These are phyloP conservation scores for Carcharodon carcharias DNA, from an alignment of 2,797 vertebrate species.

Conservation along the genomic window DNA sequence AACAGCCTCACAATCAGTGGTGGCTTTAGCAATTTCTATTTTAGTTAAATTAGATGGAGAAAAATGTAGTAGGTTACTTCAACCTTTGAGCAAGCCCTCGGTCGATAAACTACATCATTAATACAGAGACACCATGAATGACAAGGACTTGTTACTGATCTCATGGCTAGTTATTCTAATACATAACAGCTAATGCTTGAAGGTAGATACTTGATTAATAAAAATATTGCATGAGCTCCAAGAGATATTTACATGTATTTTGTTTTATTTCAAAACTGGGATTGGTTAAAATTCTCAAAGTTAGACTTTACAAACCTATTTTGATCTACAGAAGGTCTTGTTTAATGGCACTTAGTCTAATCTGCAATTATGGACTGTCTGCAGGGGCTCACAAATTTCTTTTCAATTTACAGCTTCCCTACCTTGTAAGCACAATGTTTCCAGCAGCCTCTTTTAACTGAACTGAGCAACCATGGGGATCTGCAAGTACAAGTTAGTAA, in stretches of 20 bases:
- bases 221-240: not conserved
- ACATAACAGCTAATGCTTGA: not conserved
- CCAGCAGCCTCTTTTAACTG: not conserved
- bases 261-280: not conserved
- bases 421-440: not conserved
- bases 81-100: fast-evolving
- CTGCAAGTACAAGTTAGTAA: not conserved
- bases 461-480: not conserved
- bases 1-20: slow-evolving; percentile 16
- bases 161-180: not conserved
- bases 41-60: not conserved
- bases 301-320: not conserved
- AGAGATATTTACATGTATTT: not conserved
- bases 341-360: not conserved
- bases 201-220: not conserved
- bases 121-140: not conserved
- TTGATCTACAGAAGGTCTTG: not conserved
- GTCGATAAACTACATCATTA: slow-evolving; percentile 8
- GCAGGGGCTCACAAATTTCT: not conserved
- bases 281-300: not conserved
- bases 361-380: not conserved
- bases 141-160: slow-evolving; percentile 23
- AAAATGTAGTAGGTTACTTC: not conserved
- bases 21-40: slow-evolving; percentile 42
- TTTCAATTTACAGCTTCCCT: not conserved